Conservation (phyloP, 1,140 invertebrate genomes). For the Pseudachorutes palmiensis region DNA sequence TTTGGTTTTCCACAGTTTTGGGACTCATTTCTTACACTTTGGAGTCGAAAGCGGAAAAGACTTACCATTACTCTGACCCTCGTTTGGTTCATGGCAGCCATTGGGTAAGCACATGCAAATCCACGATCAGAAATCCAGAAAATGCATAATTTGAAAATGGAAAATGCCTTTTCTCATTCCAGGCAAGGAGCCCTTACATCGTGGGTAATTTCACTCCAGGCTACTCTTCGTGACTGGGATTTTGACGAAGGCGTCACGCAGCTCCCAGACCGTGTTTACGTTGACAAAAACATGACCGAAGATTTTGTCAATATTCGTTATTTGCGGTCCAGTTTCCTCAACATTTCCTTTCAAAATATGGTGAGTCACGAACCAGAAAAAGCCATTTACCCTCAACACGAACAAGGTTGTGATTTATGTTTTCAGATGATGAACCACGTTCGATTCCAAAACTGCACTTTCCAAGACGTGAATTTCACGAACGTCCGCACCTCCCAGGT, state of each 20-base stretch:
- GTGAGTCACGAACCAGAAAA: too few species aligned
- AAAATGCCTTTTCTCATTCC: conserved; percentile 9
- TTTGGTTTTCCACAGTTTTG: conserved; percentile 29
- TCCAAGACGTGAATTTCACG: conserved; percentile 37
- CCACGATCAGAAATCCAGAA: too few species aligned
- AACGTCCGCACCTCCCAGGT: conserved; percentile 36
- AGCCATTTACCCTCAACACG: too few species aligned
- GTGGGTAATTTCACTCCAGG: conserved; percentile 36
- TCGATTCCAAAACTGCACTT: conserved; percentile 38
- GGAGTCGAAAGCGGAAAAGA: conserved; percentile 33
- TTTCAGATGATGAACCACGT: conserved; percentile 38
- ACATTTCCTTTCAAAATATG: conserved; percentile 34
- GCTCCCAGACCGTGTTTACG: conserved; percentile 16
- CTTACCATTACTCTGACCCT: conserved; percentile 31
- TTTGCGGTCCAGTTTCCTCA: conserved; percentile 26
- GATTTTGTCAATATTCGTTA: conserved; percentile 35
- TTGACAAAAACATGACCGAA: conserved; percentile 23
- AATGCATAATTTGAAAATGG: too few species aligned
- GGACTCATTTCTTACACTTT: conserved; percentile 32
- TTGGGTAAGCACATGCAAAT: conserved; percentile 31
- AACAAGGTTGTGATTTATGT: too few species aligned
- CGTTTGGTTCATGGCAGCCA: conserved; percentile 35
- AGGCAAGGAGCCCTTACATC: conserved; percentile 35
- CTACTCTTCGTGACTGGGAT: conserved; percentile 34
- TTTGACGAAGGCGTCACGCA: conserved; percentile 36